phyloP scores from a whole-genome alignment of 2,113 vertebrate genomes.

The Cebus imitator region DNA sequence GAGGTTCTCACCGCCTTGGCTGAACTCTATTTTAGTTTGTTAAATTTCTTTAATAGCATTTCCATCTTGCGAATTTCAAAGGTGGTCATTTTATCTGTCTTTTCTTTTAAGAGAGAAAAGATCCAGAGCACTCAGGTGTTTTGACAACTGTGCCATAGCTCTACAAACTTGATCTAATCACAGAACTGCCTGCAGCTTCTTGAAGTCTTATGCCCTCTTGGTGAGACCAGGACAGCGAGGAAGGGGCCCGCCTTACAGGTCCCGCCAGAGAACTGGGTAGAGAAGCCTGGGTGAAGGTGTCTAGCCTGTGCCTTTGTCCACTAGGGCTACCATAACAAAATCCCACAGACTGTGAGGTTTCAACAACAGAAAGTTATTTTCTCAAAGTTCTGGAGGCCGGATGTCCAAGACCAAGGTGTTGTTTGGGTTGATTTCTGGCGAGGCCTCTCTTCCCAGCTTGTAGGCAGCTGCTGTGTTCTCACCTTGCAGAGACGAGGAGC shows the following conservation, averaged over 20 bases:
- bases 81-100: not conserved
- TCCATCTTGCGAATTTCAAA: not conserved
- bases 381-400: not conserved
- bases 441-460: not conserved
- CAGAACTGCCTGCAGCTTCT: not conserved
- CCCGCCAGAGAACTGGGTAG: no score
- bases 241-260: fast-evolving
- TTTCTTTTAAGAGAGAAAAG: not conserved
- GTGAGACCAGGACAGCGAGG: not conserved
- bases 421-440: no score
- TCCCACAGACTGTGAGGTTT: not conserved
- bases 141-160: not conserved
- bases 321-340: not conserved
- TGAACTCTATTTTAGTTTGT: not conserved
- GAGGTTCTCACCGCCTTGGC: not conserved
- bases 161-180: not conserved
- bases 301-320: not conserved
- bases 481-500: not conserved
- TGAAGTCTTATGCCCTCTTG: not conserved
- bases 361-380: no score
- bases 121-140: not conserved
- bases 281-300: fast-evolving
- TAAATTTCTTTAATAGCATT: not conserved
- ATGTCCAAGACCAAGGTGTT: not conserved
- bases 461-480: not conserved